These are phyloP conservation scores for Oligia strigilis DNA, from an alignment of 2,888 invertebrate species.

Conservation along the genomic window DNA sequence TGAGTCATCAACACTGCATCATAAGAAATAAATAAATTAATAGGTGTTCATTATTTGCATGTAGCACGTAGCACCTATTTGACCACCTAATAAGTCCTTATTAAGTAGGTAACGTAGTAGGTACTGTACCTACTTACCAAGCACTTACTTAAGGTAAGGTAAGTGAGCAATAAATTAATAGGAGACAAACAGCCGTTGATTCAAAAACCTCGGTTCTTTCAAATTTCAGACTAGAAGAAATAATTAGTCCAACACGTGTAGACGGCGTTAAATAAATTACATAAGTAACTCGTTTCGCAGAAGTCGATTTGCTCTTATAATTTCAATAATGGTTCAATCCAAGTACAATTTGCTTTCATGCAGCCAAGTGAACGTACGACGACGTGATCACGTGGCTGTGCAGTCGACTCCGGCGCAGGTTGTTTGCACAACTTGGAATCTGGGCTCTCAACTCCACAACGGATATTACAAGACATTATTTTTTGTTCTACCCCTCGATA, in stretches of 20 bases:
- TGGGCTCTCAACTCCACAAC: constrained; percentile 41
- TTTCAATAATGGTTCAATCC: constrained; percentile 31
- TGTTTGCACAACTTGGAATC: constrained; percentile 71
- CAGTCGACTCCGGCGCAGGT: constrained; percentile 58
- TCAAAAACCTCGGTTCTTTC: neutral
- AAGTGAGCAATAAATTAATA: neutral
- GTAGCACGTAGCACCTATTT: neutral
- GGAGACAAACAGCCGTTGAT: neutral
- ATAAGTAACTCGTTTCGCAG: constrained; percentile 4
- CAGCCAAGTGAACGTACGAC: constrained; percentile 57
- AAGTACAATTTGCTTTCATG: constrained; percentile 52
- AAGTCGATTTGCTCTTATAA: constrained; percentile 10
- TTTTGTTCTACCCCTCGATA: constrained; percentile 9
- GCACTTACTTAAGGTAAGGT: neutral
- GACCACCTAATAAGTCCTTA: neutral
- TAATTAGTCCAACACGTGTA: neutral
- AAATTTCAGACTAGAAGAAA: neutral
- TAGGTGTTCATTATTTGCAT: neutral
- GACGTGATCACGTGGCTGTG: constrained; percentile 66
- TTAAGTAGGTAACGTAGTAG: neutral
- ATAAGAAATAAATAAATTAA: constrained; percentile 7
- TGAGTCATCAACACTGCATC: constrained; percentile 17
- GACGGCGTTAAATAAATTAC: neutral
- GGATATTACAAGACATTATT: constrained; percentile 38
- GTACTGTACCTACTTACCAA: neutral